A percentile compares a stretch with the other conserved stretches of the same genome.
Evolutionary conservation across 2,113 vertebrate species (phyloP).

Genomic region (Anhinga anhinga): DNA sequence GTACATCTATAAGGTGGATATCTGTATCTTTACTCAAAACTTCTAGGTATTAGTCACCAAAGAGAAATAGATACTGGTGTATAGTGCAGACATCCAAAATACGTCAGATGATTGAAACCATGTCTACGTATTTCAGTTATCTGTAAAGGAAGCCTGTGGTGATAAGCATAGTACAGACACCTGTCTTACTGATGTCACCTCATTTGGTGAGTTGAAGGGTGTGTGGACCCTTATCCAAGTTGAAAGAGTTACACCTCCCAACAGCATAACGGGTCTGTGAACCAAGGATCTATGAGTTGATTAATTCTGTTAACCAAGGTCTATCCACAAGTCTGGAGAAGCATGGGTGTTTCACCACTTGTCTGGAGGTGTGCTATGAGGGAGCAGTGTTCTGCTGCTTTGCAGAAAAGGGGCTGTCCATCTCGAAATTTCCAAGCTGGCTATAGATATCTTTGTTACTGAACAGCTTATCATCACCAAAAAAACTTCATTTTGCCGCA

Average conservation of each 20-base stretch:
- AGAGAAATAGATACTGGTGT: not conserved
- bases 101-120: not conserved
- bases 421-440: not conserved
- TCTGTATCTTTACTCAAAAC: not conserved
- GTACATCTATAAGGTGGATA: not conserved
- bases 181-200: not conserved
- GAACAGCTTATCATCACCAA: not conserved
- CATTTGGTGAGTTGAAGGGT: not conserved
- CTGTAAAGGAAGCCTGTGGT: not conserved
- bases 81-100: not conserved
- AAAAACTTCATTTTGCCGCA: fast-evolving
- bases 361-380: not conserved
- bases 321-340: not conserved
- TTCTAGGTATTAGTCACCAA: not conserved
- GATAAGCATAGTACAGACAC: fast-evolving
- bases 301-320: not conserved
- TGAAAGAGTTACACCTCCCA: not conserved
- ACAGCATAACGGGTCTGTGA: not conserved
- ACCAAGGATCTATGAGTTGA: not conserved
- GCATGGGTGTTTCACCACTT: not conserved
- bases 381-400: not conserved
- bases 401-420: not conserved
- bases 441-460: not conserved
- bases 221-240: not conserved
- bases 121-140: not conserved